Evolutionary conservation across 1,140 invertebrate species (phyloP), one percentile per base, ranked within the genome.

Genomic region (Capitella teleta): DNA sequence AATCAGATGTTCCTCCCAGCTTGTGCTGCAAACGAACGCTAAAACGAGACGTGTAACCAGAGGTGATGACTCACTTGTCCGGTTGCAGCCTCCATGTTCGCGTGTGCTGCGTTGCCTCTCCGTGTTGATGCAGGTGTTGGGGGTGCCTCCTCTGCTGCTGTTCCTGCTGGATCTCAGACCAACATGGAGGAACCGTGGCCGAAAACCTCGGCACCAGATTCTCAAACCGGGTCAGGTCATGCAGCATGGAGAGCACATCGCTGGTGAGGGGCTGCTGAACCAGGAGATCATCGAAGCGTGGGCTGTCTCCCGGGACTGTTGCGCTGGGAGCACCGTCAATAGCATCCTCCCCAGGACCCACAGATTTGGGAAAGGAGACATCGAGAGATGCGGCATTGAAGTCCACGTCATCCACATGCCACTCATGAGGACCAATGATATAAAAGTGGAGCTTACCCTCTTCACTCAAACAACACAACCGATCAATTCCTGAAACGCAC

Each of bases 1-100:
- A 64, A 94, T 83, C 14, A 92, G 77, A 61, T 94, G 88, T 61
- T 92, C 89, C 61, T 91, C 86, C 85, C 86, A 91, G 1, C 86
- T 87, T 8, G 81, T 77, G 43, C 80, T 82, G 56, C 21, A 69
- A 61, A 14, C n/a, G 12, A 37, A 47, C 12, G 37, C 19, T 28
- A 23, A 36, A 43, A 30, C 23, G 16, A 36, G 28, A n/a, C n/a
- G n/a, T n/a, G n/a, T n/a, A n/a, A n/a, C n/a, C n/a, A n/a, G n/a
- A n/a, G 21, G 36, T 38, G 37, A 44, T n/a, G 41, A 69, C 73
- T 64, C 67, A 85, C 70, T 81, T 80, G 52, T 89, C 87, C 57
- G 83, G 83, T 62, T 91, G 86, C 3, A 92, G 73, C 52, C 86
- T 77, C 86, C 86, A 92, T 0, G 85, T 87, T 49, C 86, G 77